Percentiles rank a stretch among this genome's conserved stretches.
These are phyloP conservation scores for Lepilemur septentrionalis DNA, from an alignment of 2,797 vertebrate species.

Conservation along the genomic window DNA sequence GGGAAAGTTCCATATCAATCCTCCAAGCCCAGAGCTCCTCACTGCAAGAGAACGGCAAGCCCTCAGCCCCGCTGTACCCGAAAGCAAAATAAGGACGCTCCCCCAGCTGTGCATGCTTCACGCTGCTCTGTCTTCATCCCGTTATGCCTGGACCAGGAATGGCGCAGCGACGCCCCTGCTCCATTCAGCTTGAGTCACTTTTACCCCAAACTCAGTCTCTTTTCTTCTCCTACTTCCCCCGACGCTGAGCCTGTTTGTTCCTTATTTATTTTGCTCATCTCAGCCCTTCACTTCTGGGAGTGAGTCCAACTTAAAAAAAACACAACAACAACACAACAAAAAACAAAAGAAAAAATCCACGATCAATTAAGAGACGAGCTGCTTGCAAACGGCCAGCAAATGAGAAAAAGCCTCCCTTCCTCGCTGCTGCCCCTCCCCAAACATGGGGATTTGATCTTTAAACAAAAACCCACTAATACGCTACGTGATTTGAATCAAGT, in stretches of 20 bases:
- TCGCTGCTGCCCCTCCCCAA: neutral
- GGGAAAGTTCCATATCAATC: neutral
- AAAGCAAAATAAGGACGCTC: neutral
- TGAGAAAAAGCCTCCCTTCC: neutral
- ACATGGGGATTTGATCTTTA: neutral
- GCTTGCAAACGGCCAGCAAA: constrained; percentile 36
- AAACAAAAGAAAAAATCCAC: neutral
- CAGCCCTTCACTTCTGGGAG: constrained; percentile 70
- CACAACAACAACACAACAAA: neutral
- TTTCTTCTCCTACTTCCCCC: neutral
- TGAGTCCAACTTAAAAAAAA: constrained; percentile 37
- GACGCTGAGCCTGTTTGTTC: constrained; percentile 4
- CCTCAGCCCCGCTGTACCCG: neutral
- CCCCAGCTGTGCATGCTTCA: neutral
- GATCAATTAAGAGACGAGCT: constrained; percentile 49
- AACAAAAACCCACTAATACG: neutral
- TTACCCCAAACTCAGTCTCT: neutral
- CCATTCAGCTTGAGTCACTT: neutral
- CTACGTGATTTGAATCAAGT: neutral
- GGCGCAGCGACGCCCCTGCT: neutral
- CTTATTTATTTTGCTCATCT: constrained; percentile 66
- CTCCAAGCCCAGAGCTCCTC: neutral
- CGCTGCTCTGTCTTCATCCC: neutral
- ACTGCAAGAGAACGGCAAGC: neutral
- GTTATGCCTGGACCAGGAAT: neutral